These are phyloP conservation scores for Anolis sagrei DNA, from an alignment of 2,113 vertebrate species.

Conservation along the genomic window DNA sequence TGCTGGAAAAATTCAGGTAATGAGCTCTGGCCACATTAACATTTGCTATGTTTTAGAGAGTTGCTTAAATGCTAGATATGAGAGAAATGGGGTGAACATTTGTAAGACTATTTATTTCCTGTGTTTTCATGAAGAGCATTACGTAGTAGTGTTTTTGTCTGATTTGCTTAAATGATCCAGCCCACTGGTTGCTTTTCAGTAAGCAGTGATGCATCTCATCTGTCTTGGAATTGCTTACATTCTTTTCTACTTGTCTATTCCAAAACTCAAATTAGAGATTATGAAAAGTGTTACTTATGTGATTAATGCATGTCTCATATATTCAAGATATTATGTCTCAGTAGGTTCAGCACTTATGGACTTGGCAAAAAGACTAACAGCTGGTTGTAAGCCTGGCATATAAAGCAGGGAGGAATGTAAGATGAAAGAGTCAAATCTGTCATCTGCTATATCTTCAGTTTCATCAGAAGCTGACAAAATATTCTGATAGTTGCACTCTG, in stretches of 20 bases:
- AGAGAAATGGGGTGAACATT: slow-evolving; percentile 61
- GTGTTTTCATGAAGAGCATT: not conserved
- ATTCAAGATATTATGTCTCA: not conserved
- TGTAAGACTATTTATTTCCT: slow-evolving; percentile 42
- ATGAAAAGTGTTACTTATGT: not conserved
- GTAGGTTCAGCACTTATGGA: not conserved
- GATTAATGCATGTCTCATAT: not conserved
- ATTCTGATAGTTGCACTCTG: not conserved
- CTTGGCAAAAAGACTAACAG: not conserved
- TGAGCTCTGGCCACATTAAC: not conserved
- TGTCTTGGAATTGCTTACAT: not conserved
- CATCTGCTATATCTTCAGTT: too few species aligned
- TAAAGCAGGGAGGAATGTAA: not conserved
- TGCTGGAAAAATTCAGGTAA: not conserved
- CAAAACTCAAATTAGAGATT: too few species aligned
- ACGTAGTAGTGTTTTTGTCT: not conserved
- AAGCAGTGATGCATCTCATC: not conserved
- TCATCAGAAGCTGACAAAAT: not conserved
- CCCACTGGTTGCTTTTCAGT: not conserved
- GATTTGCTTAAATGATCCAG: not conserved
- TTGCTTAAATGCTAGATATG: slow-evolving; percentile 66
- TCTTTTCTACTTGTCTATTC: not conserved
- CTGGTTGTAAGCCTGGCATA: not conserved
- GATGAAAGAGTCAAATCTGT: not conserved
- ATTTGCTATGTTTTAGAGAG: not conserved